Evolutionary conservation across 2,888 invertebrate species (phyloP).

Genomic region (Monoplex corrugatus): DNA sequence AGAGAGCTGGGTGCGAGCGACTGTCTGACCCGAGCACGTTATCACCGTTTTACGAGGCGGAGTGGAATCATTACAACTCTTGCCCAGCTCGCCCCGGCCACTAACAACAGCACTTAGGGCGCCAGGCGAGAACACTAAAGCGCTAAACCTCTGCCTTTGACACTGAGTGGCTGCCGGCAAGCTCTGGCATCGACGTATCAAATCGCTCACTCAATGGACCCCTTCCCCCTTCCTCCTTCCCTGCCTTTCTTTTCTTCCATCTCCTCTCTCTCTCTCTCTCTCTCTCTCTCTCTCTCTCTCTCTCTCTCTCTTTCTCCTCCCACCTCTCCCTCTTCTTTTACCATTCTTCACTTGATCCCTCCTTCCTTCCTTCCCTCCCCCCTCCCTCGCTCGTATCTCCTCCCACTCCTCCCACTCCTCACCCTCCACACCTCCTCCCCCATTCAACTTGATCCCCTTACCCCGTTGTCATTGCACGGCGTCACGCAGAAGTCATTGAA

Average conservation of each 20-base stretch:
- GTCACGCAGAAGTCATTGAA: too few species aligned
- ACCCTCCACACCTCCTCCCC: background rate
- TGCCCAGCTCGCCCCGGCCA: conserved; percentile 11
- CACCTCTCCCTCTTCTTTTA: background rate
- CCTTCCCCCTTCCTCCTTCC: background rate
- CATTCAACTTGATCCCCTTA: background rate
- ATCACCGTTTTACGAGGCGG: conserved; percentile 48
- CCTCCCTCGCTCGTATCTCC: background rate
- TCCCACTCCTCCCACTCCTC: background rate
- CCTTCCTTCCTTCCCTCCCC: background rate
- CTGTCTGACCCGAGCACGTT: conserved; percentile 35
- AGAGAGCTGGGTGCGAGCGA: background rate
- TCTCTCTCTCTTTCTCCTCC: background rate
- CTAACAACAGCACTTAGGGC: conserved; percentile 47
- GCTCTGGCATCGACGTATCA: conserved; percentile 43
- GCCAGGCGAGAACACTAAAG: conserved; percentile 18
- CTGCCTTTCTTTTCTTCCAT: background rate
- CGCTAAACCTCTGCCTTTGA: conserved; percentile 41
- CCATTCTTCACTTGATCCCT: background rate
- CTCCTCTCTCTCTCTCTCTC: background rate
- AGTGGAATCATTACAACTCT: conserved; percentile 40
- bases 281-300: background rate
- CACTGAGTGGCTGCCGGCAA: conserved; percentile 43
- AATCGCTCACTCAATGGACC: conserved; percentile 42
- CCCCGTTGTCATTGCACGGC: background rate